phyloP scores from a whole-genome alignment of 1,140 invertebrate genomes.

The Papilio polytes region DNA sequence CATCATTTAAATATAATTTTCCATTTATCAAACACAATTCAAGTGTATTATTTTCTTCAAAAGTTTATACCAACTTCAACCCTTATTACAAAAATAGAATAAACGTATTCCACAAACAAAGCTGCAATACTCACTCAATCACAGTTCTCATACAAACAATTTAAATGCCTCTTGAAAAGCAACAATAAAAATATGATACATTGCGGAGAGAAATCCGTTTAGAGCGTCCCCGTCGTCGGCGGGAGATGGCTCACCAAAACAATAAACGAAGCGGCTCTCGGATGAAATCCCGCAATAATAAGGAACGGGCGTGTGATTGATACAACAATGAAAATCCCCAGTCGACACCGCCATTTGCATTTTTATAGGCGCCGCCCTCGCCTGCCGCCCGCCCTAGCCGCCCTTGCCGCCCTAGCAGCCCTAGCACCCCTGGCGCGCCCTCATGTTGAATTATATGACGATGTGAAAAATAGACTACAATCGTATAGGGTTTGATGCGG shows the following conservation, averaged over 20 bases:
- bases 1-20: too few species aligned
- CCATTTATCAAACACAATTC: too few species aligned
- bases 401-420: slow-evolving; percentile 38
- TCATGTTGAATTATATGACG: background rate
- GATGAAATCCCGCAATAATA: slow-evolving; percentile 77
- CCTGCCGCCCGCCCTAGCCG: slow-evolving; percentile 47
- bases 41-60: too few species aligned
- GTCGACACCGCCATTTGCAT: slow-evolving; percentile 79
- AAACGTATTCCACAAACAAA: background rate
- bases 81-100: background rate
- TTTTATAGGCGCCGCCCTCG: slow-evolving; percentile 74
- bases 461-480: slow-evolving; percentile 38
- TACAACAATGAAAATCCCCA: slow-evolving; percentile 72
- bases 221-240: slow-evolving; percentile 45
- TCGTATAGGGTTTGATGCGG: slow-evolving; percentile 29
- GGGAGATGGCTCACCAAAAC: slow-evolving; percentile 54
- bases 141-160: slow-evolving; percentile 15
- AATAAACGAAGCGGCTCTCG: slow-evolving; percentile 68
- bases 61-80: background rate
- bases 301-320: slow-evolving; percentile 74
- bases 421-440: background rate
- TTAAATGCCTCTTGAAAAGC: slow-evolving; percentile 30
- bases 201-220: slow-evolving; percentile 38
- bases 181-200: slow-evolving; percentile 35
- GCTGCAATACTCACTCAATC: slow-evolving; percentile 23